Percentiles rank a stretch among this genome's conserved stretches.
Conservation (phyloP, 2,888 invertebrate species). For the Drosophila mercatorum region DNA sequence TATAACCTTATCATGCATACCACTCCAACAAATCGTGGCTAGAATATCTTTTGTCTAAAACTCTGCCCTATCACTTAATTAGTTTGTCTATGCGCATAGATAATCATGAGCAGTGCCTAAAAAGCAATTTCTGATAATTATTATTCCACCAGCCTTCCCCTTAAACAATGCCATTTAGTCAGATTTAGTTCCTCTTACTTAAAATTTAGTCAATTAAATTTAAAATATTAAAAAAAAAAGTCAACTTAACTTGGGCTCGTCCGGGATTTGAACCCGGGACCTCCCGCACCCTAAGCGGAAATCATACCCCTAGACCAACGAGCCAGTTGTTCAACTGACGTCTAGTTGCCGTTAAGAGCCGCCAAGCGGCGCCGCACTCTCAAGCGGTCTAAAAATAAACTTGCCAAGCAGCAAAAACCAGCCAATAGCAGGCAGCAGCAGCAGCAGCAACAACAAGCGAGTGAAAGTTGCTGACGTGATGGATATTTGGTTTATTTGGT, state of each 20-base stretch:
- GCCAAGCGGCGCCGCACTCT: neutral
- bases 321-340: constrained; percentile 62
- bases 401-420: constrained; percentile 13
- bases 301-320: constrained; percentile 86
- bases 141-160: too few species aligned
- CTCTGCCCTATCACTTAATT: neutral
- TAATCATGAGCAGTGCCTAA: neutral
- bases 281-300: constrained; percentile 86
- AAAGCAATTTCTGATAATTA: neutral
- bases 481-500: neutral
- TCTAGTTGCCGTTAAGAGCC: neutral
- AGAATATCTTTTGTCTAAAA: too few species aligned
- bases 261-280: constrained; percentile 86
- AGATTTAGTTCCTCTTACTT: too few species aligned
- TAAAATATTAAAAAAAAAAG: constrained; percentile 2
- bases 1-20: neutral
- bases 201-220: neutral
- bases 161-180: neutral
- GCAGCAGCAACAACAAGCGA: constrained; percentile 4
- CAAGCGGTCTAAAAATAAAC: constrained; percentile 18
- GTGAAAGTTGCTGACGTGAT: constrained; percentile 38
- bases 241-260: constrained; percentile 82
- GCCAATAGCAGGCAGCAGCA: neutral
- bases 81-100: neutral
- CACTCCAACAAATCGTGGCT: neutral